Evolutionary conservation across 2,797 vertebrate genomes (phyloP).

Genomic region (Hippocampus kuda): DNA sequence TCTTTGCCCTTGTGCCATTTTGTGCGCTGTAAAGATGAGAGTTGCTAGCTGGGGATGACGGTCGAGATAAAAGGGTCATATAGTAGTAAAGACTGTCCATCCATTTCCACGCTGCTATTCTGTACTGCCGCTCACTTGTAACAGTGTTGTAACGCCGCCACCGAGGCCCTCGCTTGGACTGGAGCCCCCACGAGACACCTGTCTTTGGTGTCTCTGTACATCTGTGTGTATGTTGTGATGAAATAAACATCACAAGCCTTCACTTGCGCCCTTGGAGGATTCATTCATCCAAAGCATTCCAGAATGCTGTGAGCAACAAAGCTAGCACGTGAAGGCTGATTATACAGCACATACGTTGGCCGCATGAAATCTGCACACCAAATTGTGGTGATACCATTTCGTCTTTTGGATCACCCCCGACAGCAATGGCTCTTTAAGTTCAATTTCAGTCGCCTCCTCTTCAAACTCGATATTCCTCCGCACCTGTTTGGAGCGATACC

Average conservation of each 20-base stretch:
- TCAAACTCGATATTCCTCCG: constrained; percentile 46
- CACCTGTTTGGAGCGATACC: constrained; percentile 63
- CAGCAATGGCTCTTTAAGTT: constrained; percentile 45
- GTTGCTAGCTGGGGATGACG: constrained; percentile 16
- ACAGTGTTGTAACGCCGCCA: constrained; percentile 44
- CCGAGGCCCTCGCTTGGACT: constrained; percentile 37
- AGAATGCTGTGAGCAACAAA: constrained; percentile 44
- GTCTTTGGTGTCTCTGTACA: constrained; percentile 23
- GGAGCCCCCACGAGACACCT: constrained; percentile 46
- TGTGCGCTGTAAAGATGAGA: constrained; percentile 33
- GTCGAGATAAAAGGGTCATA: constrained; percentile 32
- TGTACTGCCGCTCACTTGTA: constrained; percentile 52
- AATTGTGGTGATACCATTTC: constrained; percentile 29
- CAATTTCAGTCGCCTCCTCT: constrained; percentile 33
- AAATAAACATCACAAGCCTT: constrained; percentile 55
- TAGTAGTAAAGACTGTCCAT: constrained; percentile 9
- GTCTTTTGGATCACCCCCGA: constrained; percentile 17
- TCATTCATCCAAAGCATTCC: constrained; percentile 35
- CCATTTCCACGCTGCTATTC: constrained; percentile 11
- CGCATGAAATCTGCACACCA: constrained; percentile 29
- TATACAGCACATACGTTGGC: constrained; percentile 20
- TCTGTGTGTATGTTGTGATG: constrained; percentile 36
- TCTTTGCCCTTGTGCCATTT: constrained; percentile 27
- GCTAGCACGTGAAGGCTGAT: constrained; percentile 35
- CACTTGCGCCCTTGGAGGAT: constrained; percentile 35